These are phyloP conservation scores for Hippolais icterina DNA, from an alignment of 2,113 vertebrate genomes.

Conservation along the genomic window DNA sequence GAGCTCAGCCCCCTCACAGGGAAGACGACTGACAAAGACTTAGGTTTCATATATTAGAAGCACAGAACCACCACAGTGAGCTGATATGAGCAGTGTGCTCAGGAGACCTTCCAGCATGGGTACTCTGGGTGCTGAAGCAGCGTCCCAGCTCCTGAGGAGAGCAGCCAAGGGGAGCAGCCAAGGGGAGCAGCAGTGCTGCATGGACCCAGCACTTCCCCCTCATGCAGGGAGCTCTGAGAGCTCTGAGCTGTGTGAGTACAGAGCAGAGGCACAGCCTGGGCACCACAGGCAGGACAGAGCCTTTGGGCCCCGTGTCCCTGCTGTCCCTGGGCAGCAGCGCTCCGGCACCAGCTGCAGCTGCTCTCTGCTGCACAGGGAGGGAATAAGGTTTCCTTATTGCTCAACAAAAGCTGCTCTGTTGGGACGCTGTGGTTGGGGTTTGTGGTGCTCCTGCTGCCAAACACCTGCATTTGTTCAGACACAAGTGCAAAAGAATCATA, in stretches of 20 bases:
- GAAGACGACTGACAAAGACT: background rate
- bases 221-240: background rate
- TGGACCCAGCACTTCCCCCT: background rate
- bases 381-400: background rate
- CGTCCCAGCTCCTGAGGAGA: background rate
- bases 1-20: background rate
- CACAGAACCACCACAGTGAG: background rate
- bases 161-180: background rate
- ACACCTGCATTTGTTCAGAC: slow-evolving; percentile 65
- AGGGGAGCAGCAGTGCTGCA: accelerated
- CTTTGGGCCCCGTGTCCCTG: background rate
- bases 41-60: background rate
- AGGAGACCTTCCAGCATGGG: background rate
- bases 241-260: accelerated
- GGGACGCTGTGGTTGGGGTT: background rate
- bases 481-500: background rate
- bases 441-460: slow-evolving; percentile 42
- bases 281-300: background rate
- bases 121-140: background rate
- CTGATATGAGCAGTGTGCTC: accelerated
- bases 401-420: slow-evolving; percentile 53
- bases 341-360: background rate
- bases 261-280: background rate
- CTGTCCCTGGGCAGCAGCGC: accelerated
- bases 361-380: background rate